Evolutionary conservation across 1,140 invertebrate genomes (phyloP).

Genomic region (Nephila pilipes): DNA sequence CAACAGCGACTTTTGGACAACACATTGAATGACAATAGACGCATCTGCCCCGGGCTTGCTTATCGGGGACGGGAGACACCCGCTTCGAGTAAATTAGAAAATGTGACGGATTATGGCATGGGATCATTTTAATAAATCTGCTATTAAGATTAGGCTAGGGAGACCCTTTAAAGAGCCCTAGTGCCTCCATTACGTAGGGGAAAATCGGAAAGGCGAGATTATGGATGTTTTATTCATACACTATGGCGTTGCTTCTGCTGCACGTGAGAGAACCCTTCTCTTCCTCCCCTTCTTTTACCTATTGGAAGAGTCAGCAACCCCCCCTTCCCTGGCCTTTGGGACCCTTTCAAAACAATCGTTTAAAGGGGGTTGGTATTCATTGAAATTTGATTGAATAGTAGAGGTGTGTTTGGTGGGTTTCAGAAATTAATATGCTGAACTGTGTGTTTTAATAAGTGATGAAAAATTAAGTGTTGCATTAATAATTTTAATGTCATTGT

Average conservation of each 20-base stretch:
- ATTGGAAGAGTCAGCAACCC: neutral
- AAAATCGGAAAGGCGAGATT: conserved; percentile 44
- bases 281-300: neutral
- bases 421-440: no score
- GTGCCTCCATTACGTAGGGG: conserved; percentile 50
- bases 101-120: conserved; percentile 76
- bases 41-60: conserved; percentile 57
- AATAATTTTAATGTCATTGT: no score
- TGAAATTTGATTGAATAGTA: conserved; percentile 12
- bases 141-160: conserved; percentile 76
- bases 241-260: neutral
- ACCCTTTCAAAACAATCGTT: conserved; percentile 71
- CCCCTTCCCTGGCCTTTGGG: neutral
- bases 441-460: no score
- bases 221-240: conserved; percentile 77
- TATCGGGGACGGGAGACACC: neutral
- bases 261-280: neutral
- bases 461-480: no score
- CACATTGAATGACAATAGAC: neutral
- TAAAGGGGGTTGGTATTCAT: neutral
- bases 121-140: conserved; percentile 78
- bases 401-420: neutral
- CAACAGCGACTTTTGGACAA: neutral
- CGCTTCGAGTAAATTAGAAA: conserved; percentile 74
- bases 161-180: conserved; percentile 62